Conservation (phyloP, 2,888 invertebrate genomes). For the Ernsta delagoae region DNA sequence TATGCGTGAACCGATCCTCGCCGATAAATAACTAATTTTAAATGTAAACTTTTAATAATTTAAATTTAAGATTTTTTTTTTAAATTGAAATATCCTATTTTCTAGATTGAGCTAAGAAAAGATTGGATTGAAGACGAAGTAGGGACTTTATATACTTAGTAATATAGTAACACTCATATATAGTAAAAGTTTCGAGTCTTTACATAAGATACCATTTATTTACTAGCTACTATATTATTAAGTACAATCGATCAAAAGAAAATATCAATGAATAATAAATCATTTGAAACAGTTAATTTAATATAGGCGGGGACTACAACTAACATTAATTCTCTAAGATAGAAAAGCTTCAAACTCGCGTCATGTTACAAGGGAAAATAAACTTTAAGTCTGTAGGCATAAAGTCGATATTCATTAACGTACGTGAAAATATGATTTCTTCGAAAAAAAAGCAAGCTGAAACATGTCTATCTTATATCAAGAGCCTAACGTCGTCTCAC, state of each 20-base stretch:
- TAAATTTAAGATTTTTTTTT: slow-evolving; percentile 14
- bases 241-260: slow-evolving; percentile 2
- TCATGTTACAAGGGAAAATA: slow-evolving; percentile 21
- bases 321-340: slow-evolving; percentile 57
- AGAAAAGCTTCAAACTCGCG: slow-evolving; percentile 66
- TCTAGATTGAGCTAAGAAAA: slow-evolving; percentile 34
- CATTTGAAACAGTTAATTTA: slow-evolving; percentile 21
- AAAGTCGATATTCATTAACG: slow-evolving; percentile 27
- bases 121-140: slow-evolving; percentile 11
- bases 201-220: background rate
- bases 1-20: slow-evolving; percentile 39
- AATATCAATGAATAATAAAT: slow-evolving; percentile 6
- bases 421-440: no score
- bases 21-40: slow-evolving; percentile 19
- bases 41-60: slow-evolving; percentile 14
- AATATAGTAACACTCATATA: slow-evolving; percentile 15
- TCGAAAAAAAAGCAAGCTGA: slow-evolving; percentile 56
- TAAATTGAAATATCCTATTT: slow-evolving; percentile 12
- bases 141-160: slow-evolving; percentile 5
- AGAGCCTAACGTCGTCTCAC: slow-evolving; percentile 82
- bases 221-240: slow-evolving; percentile 13
- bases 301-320: slow-evolving; percentile 51
- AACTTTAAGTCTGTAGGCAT: slow-evolving; percentile 23
- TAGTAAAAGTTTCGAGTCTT: background rate
- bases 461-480: slow-evolving; percentile 60